Base-by-base conservation (phyloP, 2,797 vertebrate species). In the Phalanger gymnotis region DNA sequence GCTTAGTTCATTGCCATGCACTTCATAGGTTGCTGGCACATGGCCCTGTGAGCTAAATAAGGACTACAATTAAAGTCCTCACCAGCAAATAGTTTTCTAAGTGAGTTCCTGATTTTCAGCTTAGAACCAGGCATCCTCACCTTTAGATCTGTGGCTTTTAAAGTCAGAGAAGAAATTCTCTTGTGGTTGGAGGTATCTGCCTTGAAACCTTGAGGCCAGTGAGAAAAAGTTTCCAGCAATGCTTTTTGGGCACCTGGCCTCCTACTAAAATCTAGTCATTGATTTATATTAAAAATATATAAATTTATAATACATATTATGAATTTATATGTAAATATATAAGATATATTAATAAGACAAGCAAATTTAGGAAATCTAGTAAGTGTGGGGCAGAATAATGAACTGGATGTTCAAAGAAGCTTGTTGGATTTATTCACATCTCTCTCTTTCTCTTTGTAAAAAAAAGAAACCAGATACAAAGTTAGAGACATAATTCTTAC, bases 1-100 rank as follows among this genome's bases (percentile, higher is more conserved):
- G 16, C n/a, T 34, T 9, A 0, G 34, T 52, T 56, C 34, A 30
- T 16, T 2, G 0, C 54, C 53, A 16, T 53, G 57, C 51, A 40
- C n/a, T 2, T 92, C 7, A 0, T 5, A 3, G 53, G 10, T 9
- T 27, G 58, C 54, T 58, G 93, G 90, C 54, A 57, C 3, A 0
- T n/a, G 5, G 0, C 28, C 58, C 52, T 66, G 0, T 22, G 34
- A 52, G 52, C 90, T 61, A 57, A 16, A 0, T 0, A 4, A 66
- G 52, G 51, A 22, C 90, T 22, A 40, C 54, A 40, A 13, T 31
- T 47, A 87, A 81, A 87, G 22, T 27, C 47, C 22, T 47, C 10
- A 11, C 19, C 51, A 87, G 4, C 47, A 11, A 11, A 28, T 11
- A 0, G 47, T 25, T 31, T 92, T 40, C 51, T 27, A 6, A 53